Base-by-base conservation (phyloP, 2,888 invertebrate species). In the Epinotia nisella region DNA sequence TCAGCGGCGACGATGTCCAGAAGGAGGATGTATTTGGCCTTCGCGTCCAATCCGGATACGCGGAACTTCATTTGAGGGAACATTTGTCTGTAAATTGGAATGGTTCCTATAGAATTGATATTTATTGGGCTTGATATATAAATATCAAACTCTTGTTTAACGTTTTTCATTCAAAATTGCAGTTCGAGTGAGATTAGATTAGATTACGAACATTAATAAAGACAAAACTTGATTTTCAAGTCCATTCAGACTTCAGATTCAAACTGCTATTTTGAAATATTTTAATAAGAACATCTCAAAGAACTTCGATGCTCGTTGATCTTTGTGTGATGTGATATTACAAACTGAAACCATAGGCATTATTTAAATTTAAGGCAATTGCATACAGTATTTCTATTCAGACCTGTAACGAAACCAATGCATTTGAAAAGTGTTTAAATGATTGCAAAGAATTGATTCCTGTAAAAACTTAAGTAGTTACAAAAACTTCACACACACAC, bases 31-130 rank as follows among this genome's bases (percentile, higher is more conserved):
- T 99, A 99, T 95, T 99, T 99, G 89, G 99, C 98, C 94, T 99
- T 98, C 91, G 98, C 97, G 95, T 99, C 99, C 94, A 99, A 95
- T 84, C 99, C 99, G 88, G 98, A 98, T 85, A 99, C 98, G 89
- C 99, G 97, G 94, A 99, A 99, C 96, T 99, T 99, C 97, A 98
- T 99, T 95, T 99, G 98, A 87, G 99, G 99, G 94, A 99, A 99
- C 98, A 99, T 99, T 96, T 99, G 98, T 95, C 99, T 99, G 96
- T 78, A 96, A 95, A 88, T 84, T 76, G 83, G 83, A 90, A 87
- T 84, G 77, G 35, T 39, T 69, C 68, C 67, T 73, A 55, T 73
- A 69, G 62, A 64, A 51, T 62, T 24, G 45, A 66, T 70, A 21
- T 65, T 39, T 59, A 15, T 39, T 7, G 15, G 17, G 58, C 7